Conservation (phyloP, 2,888 invertebrate genomes). For the Nemurella pictetii region DNA sequence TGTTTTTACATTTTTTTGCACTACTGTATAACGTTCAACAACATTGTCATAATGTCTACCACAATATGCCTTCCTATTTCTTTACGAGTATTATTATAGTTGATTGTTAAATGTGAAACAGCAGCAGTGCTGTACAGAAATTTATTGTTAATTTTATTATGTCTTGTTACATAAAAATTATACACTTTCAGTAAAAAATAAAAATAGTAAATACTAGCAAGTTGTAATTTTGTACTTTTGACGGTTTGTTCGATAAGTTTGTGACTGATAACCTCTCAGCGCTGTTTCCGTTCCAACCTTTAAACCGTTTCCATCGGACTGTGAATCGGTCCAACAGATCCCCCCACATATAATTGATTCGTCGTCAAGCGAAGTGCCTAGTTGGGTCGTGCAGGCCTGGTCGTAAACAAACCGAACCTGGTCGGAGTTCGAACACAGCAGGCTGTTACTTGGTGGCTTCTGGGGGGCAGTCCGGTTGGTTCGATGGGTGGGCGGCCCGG, state of each 20-base stretch:
- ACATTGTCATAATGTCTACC: not conserved
- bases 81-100: not conserved
- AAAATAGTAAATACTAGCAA: not conserved
- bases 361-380: not conserved
- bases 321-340: not conserved
- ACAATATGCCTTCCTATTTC: not conserved
- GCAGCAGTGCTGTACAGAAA: not conserved
- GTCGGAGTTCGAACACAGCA: not conserved
- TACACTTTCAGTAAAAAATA: not conserved
- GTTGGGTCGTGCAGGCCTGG: not conserved
- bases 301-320: not conserved
- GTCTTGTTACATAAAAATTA: not conserved
- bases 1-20: conserved; percentile 8
- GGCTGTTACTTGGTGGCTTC: conserved; percentile 73
- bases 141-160: not conserved
- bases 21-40: conserved; percentile 19
- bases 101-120: not conserved
- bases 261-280: not conserved
- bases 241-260: not conserved
- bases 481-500: conserved; percentile 85
- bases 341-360: not conserved
- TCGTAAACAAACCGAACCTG: not conserved
- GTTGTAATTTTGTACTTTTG: not conserved
- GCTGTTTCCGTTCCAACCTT: not conserved
- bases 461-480: conserved; percentile 94